These are phyloP conservation scores for Stenodema calcarata DNA, from an alignment of 2,888 invertebrate species.

Conservation along the genomic window DNA sequence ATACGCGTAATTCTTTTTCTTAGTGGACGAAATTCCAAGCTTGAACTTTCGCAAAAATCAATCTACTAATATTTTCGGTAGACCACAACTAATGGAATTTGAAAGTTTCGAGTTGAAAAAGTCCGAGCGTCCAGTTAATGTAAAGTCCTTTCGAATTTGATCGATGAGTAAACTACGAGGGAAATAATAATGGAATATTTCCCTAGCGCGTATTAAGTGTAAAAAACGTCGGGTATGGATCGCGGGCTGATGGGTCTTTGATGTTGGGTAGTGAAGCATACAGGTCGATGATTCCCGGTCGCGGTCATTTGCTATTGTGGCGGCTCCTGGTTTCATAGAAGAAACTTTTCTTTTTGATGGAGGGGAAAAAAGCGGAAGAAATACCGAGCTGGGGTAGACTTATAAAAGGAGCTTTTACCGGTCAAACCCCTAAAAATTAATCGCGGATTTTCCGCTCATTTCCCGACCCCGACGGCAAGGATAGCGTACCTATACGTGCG, in stretches of 20 bases:
- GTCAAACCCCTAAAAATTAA: neutral
- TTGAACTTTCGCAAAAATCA: too few relatives aligned
- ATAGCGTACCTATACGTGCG: neutral
- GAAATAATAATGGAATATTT: neutral
- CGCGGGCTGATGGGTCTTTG: neutral
- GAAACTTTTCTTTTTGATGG: neutral
- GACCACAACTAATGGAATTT: too few relatives aligned
- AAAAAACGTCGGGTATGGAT: neutral
- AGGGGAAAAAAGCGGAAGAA: neutral
- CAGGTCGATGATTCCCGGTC: conserved; percentile 2
- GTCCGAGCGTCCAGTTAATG: too few relatives aligned
- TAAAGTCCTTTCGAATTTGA: too few relatives aligned
- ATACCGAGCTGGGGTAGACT: neutral
- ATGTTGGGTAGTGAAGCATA: neutral
- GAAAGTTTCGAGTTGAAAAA: too few relatives aligned
- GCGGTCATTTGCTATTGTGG: conserved; percentile 2
- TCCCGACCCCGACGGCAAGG: neutral
- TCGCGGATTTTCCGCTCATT: neutral
- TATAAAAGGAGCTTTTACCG: neutral
- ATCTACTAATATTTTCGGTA: too few relatives aligned
- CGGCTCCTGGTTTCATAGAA: neutral
- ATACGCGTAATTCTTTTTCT: neutral
- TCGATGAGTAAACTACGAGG: too few relatives aligned
- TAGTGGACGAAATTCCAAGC: neutral
- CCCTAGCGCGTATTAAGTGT: neutral